A percentile compares a stretch with the other conserved stretches of the same genome.
These are phyloP conservation scores for Heliothis peltigera DNA, from an alignment of 2,888 invertebrate species.

Conservation along the genomic window DNA sequence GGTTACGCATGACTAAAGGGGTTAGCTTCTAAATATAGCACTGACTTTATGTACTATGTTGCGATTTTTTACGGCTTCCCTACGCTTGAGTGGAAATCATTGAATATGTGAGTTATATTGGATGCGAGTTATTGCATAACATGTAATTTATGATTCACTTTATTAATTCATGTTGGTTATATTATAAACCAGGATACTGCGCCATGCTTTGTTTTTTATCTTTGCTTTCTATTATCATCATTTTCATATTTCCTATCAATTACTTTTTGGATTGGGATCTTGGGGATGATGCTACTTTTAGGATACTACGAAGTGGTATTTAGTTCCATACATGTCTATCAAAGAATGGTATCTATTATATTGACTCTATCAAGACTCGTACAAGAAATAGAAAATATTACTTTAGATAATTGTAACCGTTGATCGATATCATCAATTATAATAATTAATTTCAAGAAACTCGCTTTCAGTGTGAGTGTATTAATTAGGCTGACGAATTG, in stretches of 20 bases:
- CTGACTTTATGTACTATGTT: conserved; percentile 15
- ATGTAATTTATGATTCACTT: conserved; percentile 1
- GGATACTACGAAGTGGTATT: no score
- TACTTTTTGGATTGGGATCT: no score
- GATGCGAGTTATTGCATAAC: conserved; percentile 8
- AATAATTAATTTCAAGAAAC: neutral
- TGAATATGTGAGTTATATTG: conserved; percentile 10
- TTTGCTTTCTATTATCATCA: no score
- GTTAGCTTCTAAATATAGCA: conserved; percentile 50
- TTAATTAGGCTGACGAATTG: conserved; percentile 1
- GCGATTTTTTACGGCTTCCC: conserved; percentile 54
- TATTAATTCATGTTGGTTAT: no score
- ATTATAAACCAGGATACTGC: no score
- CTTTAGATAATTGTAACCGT: neutral
- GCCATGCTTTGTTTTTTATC: no score
- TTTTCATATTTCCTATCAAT: no score
- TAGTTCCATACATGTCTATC: neutral
- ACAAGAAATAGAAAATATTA: neutral
- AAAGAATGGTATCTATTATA: neutral
- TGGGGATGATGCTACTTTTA: no score
- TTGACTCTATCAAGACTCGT: neutral
- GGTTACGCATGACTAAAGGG: conserved; percentile 34
- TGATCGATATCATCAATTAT: conserved; percentile 6
- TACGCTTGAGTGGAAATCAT: conserved; percentile 22
- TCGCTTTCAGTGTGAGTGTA: neutral